A percentile compares a stretch with the other conserved stretches of the same genome.
phyloP scores from a whole-genome alignment of 2,888 invertebrate genomes.

The Alloplasta piceator region DNA sequence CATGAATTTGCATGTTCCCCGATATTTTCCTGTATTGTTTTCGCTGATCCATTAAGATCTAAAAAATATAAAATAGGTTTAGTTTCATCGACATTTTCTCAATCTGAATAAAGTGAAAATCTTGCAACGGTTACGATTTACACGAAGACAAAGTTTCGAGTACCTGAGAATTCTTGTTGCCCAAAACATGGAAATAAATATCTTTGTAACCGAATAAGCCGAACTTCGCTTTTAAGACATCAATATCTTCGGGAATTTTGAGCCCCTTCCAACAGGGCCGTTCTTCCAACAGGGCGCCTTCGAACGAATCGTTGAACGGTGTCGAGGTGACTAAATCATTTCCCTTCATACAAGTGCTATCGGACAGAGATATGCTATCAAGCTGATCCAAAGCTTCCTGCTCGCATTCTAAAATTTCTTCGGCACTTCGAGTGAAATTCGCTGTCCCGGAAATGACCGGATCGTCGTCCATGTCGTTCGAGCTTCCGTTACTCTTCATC shows the following conservation, averaged over 20 bases:
- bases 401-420: constrained; percentile 15
- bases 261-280: neutral
- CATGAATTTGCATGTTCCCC: constrained; percentile 84
- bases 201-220: neutral
- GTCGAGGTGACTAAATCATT: constrained; percentile 50
- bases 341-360: constrained; percentile 27
- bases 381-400: constrained; percentile 31
- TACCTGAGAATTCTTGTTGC: constrained; percentile 51
- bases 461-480: neutral
- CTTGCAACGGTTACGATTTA: neutral
- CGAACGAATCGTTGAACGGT: constrained; percentile 42
- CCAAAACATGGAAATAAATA: constrained; percentile 47
- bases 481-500: neutral
- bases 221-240: constrained; percentile 56
- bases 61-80: neutral
- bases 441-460: constrained; percentile 28
- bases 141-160: neutral
- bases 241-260: constrained; percentile 78
- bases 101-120: neutral
- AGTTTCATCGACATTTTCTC: neutral
- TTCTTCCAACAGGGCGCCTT: neutral
- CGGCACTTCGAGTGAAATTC: constrained; percentile 25
- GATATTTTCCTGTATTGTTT: constrained; percentile 84
- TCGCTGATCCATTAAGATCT: constrained; percentile 56
- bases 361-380: constrained; percentile 18